A percentile compares a stretch with the other conserved stretches of the same genome.
Evolutionary conservation across 2,797 vertebrate genomes (phyloP).

Genomic region (Enoplosus armatus): DNA sequence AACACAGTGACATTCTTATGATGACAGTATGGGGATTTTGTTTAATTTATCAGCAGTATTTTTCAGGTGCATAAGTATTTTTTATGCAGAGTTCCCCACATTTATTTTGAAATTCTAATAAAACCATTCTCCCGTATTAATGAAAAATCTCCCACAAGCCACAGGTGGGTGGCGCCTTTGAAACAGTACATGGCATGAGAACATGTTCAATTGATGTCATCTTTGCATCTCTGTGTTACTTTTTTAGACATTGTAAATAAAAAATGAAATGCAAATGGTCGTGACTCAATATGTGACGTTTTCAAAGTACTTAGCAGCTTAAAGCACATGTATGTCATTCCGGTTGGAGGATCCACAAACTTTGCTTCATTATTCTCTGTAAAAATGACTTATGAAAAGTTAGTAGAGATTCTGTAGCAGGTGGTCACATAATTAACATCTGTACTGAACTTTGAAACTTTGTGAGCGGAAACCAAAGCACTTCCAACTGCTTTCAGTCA

Average conservation of each 20-base stretch:
- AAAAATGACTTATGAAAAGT: constrained; percentile 3
- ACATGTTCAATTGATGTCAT: neutral
- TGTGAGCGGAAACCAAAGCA: constrained; percentile 26
- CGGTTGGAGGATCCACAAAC: neutral
- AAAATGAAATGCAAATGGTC: neutral
- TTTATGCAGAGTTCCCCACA: neutral
- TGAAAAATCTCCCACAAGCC: neutral
- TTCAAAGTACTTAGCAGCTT: neutral
- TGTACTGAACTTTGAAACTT: constrained; percentile 9
- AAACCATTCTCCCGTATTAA: neutral
- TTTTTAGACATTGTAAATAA: neutral
- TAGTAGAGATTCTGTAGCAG: constrained; percentile 13
- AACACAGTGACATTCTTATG: neutral
- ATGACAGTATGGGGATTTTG: neutral
- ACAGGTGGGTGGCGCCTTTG: neutral
- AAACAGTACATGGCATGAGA: neutral
- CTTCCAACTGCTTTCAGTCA: constrained; percentile 23
- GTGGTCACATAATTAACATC: constrained; percentile 31
- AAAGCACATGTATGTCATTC: neutral
- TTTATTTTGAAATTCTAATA: constrained; percentile 1
- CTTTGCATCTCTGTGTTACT: neutral
- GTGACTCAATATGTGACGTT: neutral
- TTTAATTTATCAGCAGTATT: neutral
- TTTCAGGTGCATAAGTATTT: neutral
- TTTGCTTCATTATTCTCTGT: neutral